Evolutionary conservation across 2,888 invertebrate species (phyloP), one percentile per base, ranked within the genome.

Genomic region (Rhorus exstirpatorius): DNA sequence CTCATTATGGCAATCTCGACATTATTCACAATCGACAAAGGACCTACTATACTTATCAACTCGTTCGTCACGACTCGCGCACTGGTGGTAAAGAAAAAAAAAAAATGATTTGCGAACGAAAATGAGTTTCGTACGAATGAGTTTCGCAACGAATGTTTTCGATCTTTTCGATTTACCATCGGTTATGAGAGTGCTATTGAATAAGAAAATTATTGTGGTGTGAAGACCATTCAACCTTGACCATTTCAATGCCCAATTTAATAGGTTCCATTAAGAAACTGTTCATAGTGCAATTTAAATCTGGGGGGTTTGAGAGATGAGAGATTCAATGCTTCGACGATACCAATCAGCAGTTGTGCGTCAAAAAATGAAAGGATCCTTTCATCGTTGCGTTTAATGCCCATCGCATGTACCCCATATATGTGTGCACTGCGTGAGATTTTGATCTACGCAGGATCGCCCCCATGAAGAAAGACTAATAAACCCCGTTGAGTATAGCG

Each of bases 381-480:
- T 24, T 53, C 21, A 53, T 55, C 26, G 21, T 44, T 61, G 24
- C n/a, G 8, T 41, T 51, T 41, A 49, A 65, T 65, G 24, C 24
- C 14, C n/a, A 35, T 17, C 14, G 12, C 12, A 12, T 17, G 19
- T 2, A 51, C 14, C 49, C 26, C 49, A 35, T n/a, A n/a, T n/a
- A n/a, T 38, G 26, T 72, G 49, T 60, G 63, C 63, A 49, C 44
- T 14, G 61, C 55, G 49, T 55, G 63, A 75, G 46, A 61, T 70
- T 44, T 63, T 46, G 44, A 63, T 70, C 63, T 46, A 10, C 53
- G 17, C 10, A 44, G 46, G 46, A 61, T 26, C 49, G 38, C 12
- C 46, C 46, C 61, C 63, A 61, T 70, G 10, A 46, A 65, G 70
- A 71, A 65, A 58, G 46, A 65, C 41, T 76, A 63, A 71, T 76